phyloP scores from a whole-genome alignment of 2,797 vertebrate genomes.

The Oreonectes daqikongensis region DNA sequence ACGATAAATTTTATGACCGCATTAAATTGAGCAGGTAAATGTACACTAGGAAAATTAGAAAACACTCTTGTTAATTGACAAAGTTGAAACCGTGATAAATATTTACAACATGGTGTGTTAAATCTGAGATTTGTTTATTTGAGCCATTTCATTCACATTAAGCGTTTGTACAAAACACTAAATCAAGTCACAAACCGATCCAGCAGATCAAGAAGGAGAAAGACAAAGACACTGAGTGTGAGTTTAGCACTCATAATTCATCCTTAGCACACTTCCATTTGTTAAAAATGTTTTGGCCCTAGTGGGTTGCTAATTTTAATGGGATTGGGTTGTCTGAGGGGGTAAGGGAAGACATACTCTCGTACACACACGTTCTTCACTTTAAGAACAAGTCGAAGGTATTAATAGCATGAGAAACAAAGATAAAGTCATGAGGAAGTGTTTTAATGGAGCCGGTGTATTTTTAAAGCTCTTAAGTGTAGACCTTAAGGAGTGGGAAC shows the following conservation, averaged over 20 bases:
- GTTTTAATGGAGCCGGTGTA: constrained; percentile 21
- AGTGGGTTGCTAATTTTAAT: neutral
- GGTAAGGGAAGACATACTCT: neutral
- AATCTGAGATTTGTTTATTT: neutral
- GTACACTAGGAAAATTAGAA: neutral
- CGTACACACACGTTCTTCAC: neutral
- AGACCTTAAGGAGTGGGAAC: constrained; percentile 29
- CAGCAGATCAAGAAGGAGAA: neutral
- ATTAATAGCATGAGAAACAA: constrained; percentile 17
- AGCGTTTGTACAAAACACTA: neutral
- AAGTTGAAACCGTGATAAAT: neutral
- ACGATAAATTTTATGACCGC: neutral
- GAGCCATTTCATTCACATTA: neutral
- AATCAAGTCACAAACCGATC: neutral
- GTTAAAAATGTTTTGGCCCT: neutral
- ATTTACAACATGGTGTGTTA: neutral
- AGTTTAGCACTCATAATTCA: too few species aligned
- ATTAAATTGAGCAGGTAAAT: neutral
- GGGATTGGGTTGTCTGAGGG: neutral
- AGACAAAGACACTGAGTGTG: neutral
- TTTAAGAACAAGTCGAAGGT: neutral
- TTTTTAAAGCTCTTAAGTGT: constrained; percentile 33
- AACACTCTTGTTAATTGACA: neutral
- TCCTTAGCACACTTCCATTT: neutral
- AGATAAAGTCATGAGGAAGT: constrained; percentile 1